Base-by-base conservation (phyloP, 2,113 vertebrate species). In the Ranitomeya imitator region DNA sequence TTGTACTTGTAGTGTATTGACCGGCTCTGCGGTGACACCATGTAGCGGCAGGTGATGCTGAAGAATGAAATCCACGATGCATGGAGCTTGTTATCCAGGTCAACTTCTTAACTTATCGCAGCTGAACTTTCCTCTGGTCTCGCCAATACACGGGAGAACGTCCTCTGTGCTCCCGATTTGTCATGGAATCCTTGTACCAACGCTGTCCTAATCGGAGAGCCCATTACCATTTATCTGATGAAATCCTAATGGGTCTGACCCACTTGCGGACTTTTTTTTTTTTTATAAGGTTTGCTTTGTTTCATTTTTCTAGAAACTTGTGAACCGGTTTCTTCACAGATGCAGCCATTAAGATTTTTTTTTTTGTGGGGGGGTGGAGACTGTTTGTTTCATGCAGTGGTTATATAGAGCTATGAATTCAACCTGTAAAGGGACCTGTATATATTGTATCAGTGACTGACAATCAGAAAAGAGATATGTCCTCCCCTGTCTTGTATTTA, bases 1-100 rank as follows among this genome's bases (percentile, higher is more conserved):
- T 79, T 86, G 76, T 79, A 69, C 52, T 18, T 86, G 85, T 65
- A 77, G 74, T 52, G 60, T 79, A 77, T 86, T 65, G 85, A 78
- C 85, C 74, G 15, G 74, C 63, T 65, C 31, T 54, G 21, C 59
- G 51, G 19, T 14, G 63, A 69, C 37, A 83, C 81, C 81, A 26
- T 54, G 55, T n/a, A 45, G 60, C 16, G 13, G 73, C 80, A 82
- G 80, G 60, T 82, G 59, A 82, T 13, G 80, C 80, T 63, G 79
- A 21, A 45, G 79, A 63, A 45, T 65, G 59, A 45, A 19, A 67
- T 76, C 16, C 73, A 76, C 12, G 37, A 76, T 76, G 18, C 73
- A 76, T 76, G 73, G 45, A 51, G 21, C 73, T 76, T 51, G 18
- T 76, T 76, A 76, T 51, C 37, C 73, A 76, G 73, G 73, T 76